A percentile compares a stretch with the other conserved stretches of the same genome.
phyloP scores from a whole-genome alignment of 2,797 vertebrate species.

The Sus cebifrons region DNA sequence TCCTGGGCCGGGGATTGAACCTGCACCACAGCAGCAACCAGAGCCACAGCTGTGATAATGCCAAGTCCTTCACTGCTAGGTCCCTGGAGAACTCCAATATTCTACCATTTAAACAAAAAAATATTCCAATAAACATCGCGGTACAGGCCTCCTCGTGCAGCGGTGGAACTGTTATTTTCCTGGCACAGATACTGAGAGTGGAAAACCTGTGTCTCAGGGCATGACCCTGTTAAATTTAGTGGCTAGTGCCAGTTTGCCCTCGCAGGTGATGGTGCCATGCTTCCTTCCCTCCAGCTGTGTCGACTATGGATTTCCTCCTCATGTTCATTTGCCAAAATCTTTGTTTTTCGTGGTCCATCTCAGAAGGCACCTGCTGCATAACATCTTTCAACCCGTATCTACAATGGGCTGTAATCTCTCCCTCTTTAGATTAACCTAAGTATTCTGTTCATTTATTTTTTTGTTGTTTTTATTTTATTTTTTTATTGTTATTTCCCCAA shows the following conservation, averaged over 20 bases:
- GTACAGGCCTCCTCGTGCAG: not conserved
- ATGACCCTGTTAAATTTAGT: not conserved
- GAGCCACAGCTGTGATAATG: too few relatives aligned
- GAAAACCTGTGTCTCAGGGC: not conserved
- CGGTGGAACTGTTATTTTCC: not conserved
- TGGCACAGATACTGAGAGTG: not conserved
- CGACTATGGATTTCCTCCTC: not conserved
- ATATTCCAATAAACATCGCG: not conserved
- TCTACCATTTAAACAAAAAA: not conserved
- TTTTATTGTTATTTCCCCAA: too few relatives aligned
- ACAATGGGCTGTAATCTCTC: not conserved
- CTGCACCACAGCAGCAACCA: too few relatives aligned
- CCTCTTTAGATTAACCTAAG: not conserved
- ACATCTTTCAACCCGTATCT: not conserved
- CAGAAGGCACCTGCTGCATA: not conserved
- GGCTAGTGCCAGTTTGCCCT: not conserved
- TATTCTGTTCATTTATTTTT: not conserved
- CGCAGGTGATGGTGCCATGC: not conserved
- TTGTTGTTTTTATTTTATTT: not conserved
- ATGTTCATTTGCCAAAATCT: not conserved
- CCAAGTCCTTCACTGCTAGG: too few relatives aligned
- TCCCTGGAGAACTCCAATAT: not conserved
- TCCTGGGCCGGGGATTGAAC: too few relatives aligned
- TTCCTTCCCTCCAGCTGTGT: not conserved
- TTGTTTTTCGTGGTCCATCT: not conserved